A percentile compares a stretch with the other conserved stretches of the same genome.
Conservation (phyloP, 2,113 vertebrate species). For the Coreoperca whiteheadi region DNA sequence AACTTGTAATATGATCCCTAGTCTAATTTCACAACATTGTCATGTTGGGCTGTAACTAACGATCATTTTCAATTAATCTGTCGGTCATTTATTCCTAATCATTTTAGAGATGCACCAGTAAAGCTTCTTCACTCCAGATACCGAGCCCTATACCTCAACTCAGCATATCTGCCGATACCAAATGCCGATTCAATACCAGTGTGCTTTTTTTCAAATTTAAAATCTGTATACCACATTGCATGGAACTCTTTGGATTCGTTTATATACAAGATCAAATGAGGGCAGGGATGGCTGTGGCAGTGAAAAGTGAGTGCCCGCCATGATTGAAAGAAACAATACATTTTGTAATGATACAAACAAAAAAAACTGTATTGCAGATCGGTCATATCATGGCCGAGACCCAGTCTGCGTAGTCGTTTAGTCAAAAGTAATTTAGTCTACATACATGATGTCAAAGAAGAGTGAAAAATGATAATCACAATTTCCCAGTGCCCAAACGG, state of each 20-base stretch:
- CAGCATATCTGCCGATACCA: not conserved
- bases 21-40: not conserved
- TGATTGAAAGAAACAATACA: too few species aligned
- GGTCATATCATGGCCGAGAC: too few species aligned
- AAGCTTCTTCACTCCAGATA: not conserved
- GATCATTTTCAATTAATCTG: too few species aligned
- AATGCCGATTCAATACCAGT: not conserved
- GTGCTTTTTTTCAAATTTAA: not conserved
- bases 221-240: not conserved
- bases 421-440: too few species aligned
- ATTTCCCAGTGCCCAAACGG: not conserved
- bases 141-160: not conserved
- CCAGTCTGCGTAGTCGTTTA: too few species aligned
- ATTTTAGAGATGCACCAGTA: not conserved
- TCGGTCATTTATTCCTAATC: too few species aligned
- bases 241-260: too few species aligned
- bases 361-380: too few species aligned
- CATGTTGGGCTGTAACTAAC: not conserved
- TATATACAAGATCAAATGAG: too few species aligned
- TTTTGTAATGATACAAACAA: too few species aligned
- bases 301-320: too few species aligned
- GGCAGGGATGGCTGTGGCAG: too few species aligned
- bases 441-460: not conserved
- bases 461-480: not conserved
- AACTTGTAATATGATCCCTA: not conserved